Evolutionary conservation across 2,888 invertebrate species (phyloP), one percentile per base, ranked within the genome.

Genomic region (Andrena marginata): DNA sequence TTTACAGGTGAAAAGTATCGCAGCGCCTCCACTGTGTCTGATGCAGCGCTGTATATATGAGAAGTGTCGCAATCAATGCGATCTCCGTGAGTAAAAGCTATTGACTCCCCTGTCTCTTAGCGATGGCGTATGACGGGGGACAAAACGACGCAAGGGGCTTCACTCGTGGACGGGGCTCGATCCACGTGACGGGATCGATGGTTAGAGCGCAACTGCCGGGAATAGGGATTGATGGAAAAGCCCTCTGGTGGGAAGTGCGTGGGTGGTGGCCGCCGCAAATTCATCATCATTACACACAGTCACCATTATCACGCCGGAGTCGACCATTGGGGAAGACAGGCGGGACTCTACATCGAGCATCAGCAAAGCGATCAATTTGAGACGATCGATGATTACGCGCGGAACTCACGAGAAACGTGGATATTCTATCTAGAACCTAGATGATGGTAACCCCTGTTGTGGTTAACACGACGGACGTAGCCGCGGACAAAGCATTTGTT

Each of bases 141-240:
- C 59, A 42, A 48, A n/a, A 59, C 69, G 59, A 3, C n/a, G 59
- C 59, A 48, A 2, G 35, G 70, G 59, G 59, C 20, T 60, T 70
- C 31, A 23, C 20, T 48, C 29, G 29, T 26, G 20, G 59, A 29
- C 42, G 31, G 59, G 70, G 10, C 70, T 59, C 26, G 59, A 70
- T 70, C 70, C 42, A 60, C 31, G 59, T 26, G 29, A 48, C 7
- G 29, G 56, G 70, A 48, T 70, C 59, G 56, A 60, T 59, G 59
- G 42, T 60, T 29, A n/a, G 35, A 48, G 10, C 26, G 35, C 54
- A 56, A 42, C 42, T 48, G 20, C 35, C 29, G 29, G 48, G 70
- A 48, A 70, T 60, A 29, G 42, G 70, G 70, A 70, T 70, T 70
- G 70, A 70, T 70, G 70, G 70, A 48, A 70, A 70, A 70, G 48